Percentiles rank a stretch among this genome's conserved stretches.
phyloP scores from a whole-genome alignment of 2,113 vertebrate species.

The Caracal caracal region DNA sequence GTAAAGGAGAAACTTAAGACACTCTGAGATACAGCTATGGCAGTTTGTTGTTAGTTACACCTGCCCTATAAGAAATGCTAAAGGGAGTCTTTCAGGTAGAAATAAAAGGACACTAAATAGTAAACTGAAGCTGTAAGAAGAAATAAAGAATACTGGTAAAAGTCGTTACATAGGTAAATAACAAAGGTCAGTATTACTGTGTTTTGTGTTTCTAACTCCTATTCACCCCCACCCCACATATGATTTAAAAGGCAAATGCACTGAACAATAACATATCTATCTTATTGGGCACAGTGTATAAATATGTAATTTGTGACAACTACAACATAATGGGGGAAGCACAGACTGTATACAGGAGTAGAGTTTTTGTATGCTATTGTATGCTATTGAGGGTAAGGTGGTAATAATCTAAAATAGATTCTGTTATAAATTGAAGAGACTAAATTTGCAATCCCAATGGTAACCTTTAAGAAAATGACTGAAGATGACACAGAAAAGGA shows the following conservation, averaged over 20 bases:
- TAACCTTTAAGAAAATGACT: not conserved
- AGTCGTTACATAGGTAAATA: not conserved
- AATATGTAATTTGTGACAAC: not conserved
- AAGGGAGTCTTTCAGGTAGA: not conserved
- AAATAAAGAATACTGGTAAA: not conserved
- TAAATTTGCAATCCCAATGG: not conserved
- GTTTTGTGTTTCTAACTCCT: not conserved
- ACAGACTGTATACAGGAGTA: not conserved
- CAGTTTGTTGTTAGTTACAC: not conserved
- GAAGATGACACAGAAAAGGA: not conserved
- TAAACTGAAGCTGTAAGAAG: not conserved
- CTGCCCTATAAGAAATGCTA: not conserved
- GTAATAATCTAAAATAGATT: not conserved
- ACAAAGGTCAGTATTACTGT: not conserved
- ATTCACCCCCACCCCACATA: not conserved
- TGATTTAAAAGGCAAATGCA: conserved; percentile 5
- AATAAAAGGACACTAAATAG: not conserved
- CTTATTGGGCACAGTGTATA: not conserved
- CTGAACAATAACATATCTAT: not conserved
- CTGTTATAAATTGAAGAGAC: not conserved
- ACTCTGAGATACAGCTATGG: not conserved
- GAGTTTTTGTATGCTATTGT: not conserved
- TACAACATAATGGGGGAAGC: not conserved
- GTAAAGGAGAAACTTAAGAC: not conserved
- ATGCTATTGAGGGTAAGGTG: not conserved